These are phyloP conservation scores for Aelia acuminata DNA, from an alignment of 2,888 invertebrate genomes.

Conservation along the genomic window DNA sequence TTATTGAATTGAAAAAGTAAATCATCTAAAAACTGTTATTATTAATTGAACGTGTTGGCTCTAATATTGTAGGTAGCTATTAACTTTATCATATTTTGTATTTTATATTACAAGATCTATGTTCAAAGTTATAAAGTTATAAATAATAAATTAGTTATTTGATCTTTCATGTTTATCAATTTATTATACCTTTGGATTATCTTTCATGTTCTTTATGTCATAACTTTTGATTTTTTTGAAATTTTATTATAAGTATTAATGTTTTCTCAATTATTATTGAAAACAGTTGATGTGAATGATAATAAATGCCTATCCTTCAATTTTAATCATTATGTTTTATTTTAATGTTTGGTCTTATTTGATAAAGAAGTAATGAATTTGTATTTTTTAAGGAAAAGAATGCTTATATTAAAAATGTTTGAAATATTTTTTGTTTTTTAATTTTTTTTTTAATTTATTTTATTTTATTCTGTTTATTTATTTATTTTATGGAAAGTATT, in stretches of 20 bases:
- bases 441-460: no score
- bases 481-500: no score
- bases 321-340: not conserved
- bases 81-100: constrained; percentile 11
- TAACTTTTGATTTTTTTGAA: not conserved
- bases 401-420: not conserved
- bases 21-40: constrained; percentile 15
- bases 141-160: not conserved
- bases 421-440: not conserved
- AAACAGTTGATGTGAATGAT: not conserved
- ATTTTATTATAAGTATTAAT: not conserved
- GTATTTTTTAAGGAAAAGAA: not conserved
- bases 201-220: not conserved
- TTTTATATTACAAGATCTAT: not conserved
- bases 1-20: not conserved
- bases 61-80: constrained; percentile 22
- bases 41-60: not conserved
- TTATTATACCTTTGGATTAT: not conserved
- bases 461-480: no score
- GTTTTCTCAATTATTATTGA: not conserved
- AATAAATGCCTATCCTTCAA: not conserved
- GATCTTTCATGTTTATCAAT: not conserved
- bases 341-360: not conserved
- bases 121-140: constrained; percentile 3
- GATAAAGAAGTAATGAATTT: not conserved